Evolutionary conservation across 2,888 invertebrate species (phyloP), one percentile per base, ranked within the genome.

Genomic region (Electrophaes corylata): DNA sequence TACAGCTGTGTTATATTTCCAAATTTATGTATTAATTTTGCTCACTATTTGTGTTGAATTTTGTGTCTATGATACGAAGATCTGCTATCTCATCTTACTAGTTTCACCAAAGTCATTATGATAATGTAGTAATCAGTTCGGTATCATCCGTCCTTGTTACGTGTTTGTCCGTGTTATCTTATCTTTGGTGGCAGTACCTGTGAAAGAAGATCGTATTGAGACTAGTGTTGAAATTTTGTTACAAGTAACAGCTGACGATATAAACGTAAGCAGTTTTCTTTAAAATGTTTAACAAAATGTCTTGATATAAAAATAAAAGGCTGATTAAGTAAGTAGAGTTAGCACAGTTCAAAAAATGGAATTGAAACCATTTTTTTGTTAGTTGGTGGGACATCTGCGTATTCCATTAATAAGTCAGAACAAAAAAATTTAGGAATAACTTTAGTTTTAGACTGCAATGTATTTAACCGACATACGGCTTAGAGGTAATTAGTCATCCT

Each of bases 111-210:
- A 51, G 41, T 57, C 57, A 59, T 62, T 60, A 51, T 60, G 52
- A 52, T 62, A 60, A 63, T 64, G 52, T 58, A 54, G 46, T 60
- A 61, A 60, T 61, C 64, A 62, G 61, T 59, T 46, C 50, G 23
- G 12, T 39, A 57, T 57, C 62, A 12, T 37, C 12, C 39, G 66
- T 46, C 65, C 70, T 65, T 60, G 65, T 45, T 14, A 23, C 49
- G 26, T 58, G 44, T 63, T 60, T 56, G 56, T 14, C 31, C 11
- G 40, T 56, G 29, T 57, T 65, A 68, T 65, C 66, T 67, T 61
- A 69, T 69, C 67, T 64, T 40, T n/a, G 19, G 20, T 44, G 14
- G 46, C 43, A 19, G 47, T 50, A 62, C 57, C 69, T 69, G 69
- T 10, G 64, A 69, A 57, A 62, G 59, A 64, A 55, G 58, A 51